Evolutionary conservation across 2,797 vertebrate species (phyloP).

Genomic region (Monodelphis domestica): DNA sequence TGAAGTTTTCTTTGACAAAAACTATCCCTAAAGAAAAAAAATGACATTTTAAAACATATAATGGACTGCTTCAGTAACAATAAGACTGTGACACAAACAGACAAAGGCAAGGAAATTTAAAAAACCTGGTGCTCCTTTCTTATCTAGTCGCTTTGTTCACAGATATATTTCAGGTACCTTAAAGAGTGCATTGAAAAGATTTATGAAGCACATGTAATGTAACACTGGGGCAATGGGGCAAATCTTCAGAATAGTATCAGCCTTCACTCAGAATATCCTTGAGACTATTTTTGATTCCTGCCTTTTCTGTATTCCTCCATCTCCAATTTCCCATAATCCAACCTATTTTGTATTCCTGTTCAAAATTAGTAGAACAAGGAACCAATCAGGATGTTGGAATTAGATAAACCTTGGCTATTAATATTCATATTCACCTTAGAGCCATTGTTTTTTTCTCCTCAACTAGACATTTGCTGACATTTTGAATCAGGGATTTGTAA

Average conservation of each 20-base stretch:
- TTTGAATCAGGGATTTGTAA: constrained; percentile 58
- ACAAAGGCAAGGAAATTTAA: constrained; percentile 25
- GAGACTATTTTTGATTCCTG: constrained; percentile 7
- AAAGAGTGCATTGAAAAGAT: not conserved
- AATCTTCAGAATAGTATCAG: constrained; percentile 11
- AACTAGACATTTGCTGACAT: constrained; percentile 61
- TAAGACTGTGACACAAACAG: not conserved
- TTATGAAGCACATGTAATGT: not conserved
- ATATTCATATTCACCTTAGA: constrained; percentile 57
- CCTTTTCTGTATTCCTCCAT: constrained; percentile 29
- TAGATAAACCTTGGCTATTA: constrained; percentile 34
- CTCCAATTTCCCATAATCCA: not conserved
- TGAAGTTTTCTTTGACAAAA: constrained; percentile 34
- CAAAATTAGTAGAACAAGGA: constrained; percentile 33
- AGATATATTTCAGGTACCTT: constrained; percentile 3
- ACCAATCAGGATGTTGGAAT: not conserved
- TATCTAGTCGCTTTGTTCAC: not conserved
- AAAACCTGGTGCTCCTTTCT: not conserved
- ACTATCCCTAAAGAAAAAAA: not conserved
- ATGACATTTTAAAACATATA: constrained; percentile 1
- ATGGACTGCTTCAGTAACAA: not conserved
- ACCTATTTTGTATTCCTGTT: not conserved
- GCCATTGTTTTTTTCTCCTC: constrained; percentile 5
- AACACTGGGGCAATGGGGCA: not conserved
- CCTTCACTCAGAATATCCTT: constrained; percentile 16